Conservation (phyloP, 2,113 vertebrate species). For the Chrysochloris asiatica region DNA sequence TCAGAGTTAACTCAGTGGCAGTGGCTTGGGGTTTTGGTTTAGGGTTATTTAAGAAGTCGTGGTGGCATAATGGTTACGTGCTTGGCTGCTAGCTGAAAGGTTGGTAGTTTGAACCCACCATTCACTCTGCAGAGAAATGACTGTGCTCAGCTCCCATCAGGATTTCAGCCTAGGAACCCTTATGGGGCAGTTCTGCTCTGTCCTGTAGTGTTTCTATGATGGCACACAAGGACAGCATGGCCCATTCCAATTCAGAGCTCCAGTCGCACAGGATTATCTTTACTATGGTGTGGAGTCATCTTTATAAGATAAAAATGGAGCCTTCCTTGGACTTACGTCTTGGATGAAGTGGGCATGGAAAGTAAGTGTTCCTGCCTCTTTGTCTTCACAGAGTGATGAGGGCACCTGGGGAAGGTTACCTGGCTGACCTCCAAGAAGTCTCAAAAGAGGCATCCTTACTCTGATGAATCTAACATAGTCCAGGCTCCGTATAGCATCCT, state of each 20-base stretch:
- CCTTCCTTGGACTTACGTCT: background rate
- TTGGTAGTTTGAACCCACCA: background rate
- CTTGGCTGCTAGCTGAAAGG: background rate
- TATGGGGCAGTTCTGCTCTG: background rate
- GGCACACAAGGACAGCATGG: background rate
- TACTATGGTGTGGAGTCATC: background rate
- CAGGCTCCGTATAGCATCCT: background rate
- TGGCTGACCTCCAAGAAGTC: background rate
- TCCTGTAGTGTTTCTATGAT: background rate
- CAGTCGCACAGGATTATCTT: background rate
- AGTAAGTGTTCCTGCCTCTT: background rate
- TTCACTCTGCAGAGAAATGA: background rate
- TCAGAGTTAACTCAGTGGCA: background rate
- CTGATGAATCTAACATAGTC: background rate
- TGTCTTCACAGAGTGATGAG: background rate
- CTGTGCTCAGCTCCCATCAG: background rate
- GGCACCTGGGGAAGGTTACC: background rate
- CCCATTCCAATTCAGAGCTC: background rate
- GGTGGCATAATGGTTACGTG: background rate
- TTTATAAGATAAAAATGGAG: constrained; percentile 14
- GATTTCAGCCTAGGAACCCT: background rate
- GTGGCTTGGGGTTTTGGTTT: too few species aligned
- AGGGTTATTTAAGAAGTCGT: too few species aligned
- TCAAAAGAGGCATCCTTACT: background rate
- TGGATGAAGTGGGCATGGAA: background rate